These are phyloP conservation scores for Zosterops pallidus DNA, from an alignment of 2,113 vertebrate species.

Conservation along the genomic window DNA sequence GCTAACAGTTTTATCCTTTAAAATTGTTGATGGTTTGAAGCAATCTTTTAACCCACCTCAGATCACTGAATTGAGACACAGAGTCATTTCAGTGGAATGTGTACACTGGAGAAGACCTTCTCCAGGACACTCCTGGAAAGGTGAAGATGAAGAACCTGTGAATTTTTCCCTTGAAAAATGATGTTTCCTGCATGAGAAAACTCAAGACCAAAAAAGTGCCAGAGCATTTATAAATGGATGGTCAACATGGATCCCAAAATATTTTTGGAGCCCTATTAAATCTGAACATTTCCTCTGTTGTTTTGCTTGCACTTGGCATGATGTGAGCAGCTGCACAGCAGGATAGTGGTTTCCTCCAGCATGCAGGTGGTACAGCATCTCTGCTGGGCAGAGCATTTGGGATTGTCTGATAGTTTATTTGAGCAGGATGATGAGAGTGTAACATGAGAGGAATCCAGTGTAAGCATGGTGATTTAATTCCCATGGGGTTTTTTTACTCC, in stretches of 20 bases:
- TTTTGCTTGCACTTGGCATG: neutral
- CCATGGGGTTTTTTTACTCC: neutral
- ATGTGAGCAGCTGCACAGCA: neutral
- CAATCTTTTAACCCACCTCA: neutral
- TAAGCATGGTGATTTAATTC: neutral
- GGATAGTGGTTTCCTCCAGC: neutral
- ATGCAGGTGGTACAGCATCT: neutral
- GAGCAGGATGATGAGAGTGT: neutral
- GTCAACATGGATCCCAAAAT: neutral
- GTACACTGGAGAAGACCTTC: neutral
- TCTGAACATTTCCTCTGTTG: fast-evolving
- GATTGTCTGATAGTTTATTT: neutral
- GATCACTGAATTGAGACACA: neutral
- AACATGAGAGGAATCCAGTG: fast-evolving
- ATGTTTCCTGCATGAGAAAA: neutral
- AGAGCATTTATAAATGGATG: neutral
- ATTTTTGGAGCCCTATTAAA: neutral
- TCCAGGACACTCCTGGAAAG: neutral
- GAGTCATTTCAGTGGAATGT: neutral
- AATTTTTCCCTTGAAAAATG: neutral
- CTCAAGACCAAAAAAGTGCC: neutral
- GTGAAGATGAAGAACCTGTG: neutral
- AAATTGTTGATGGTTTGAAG: neutral
- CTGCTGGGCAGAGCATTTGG: neutral
- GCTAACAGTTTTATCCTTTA: neutral